Base-by-base conservation (phyloP, 2,797 vertebrate species). In the Iguana delicatissima region DNA sequence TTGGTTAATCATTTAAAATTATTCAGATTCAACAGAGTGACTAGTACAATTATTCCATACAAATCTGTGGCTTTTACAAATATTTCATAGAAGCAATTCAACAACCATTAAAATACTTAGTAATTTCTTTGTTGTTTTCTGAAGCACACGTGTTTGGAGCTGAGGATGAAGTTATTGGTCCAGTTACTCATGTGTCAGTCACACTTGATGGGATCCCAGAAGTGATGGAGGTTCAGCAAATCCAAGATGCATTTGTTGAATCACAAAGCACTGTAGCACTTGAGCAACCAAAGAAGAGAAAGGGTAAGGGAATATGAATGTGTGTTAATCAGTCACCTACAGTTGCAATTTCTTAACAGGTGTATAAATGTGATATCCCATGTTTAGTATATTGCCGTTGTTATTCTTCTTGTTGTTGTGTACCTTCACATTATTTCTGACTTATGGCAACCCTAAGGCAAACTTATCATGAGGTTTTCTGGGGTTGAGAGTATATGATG, bases 101-200 rank as follows among this genome's bases (percentile, higher is more conserved):
- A 74, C 3, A 57, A 79, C 6, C 0, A 3, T 55, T 85, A 14
- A 24, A 67, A 29, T 52, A 14, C 69, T 35, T 52, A 7, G 6
- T 88, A 20, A 80, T 26, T 62, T 87, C 26, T 73, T 42, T 82
- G 67, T 16, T 73, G 77, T 86, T 94, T 91, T 95, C 91, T 89
- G 94, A 97, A 99, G 98, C 98, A 94, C 97, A 98, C 93, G 96
- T 98, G 96, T 98, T 99, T 96, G 97, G 98, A 76, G 95, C 98
- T 59, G 98, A 98, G 94, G 98, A 98, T 91, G 98, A 99, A 67
- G 97, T 98, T 94, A 96, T 96, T 85, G 96, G 98, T 95, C 98
- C 98, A 86, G 95, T 98, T 96, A 98, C 98, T 91, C 98, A 98
- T 1, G 98, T 99, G 89, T 98, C 98, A 0, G 97, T 99, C 96